phyloP scores from a whole-genome alignment of 2,113 vertebrate species.

The Megaceryle torquata region DNA sequence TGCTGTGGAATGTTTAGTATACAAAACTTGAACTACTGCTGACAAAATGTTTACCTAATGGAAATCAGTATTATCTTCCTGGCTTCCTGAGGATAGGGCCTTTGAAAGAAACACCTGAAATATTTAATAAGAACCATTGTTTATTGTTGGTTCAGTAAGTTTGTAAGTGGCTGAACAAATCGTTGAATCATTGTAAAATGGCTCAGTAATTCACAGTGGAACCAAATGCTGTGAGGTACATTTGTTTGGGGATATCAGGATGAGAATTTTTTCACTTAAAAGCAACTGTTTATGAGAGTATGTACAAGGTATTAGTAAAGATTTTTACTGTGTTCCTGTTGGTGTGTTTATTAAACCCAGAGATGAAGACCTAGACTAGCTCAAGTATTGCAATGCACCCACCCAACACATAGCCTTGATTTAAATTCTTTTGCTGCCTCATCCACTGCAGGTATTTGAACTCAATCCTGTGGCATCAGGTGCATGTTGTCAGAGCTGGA shows the following conservation, averaged over 20 bases:
- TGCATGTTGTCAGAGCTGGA: background rate
- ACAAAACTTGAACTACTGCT: constrained; percentile 61
- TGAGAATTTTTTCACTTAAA: background rate
- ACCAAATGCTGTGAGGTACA: background rate
- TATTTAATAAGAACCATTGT: background rate
- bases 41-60: constrained; percentile 39
- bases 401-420: background rate
- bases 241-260: background rate
- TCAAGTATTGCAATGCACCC: background rate
- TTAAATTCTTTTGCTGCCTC: background rate
- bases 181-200: background rate
- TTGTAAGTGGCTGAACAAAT: background rate
- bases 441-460: background rate
- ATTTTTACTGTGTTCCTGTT: background rate
- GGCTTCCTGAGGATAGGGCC: constrained; percentile 19
- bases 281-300: background rate
- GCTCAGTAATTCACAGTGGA: background rate
- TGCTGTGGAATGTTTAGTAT: constrained; percentile 8
- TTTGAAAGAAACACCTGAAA: background rate
- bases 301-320: background rate
- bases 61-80: constrained; percentile 51
- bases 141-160: background rate
- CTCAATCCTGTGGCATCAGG: background rate
- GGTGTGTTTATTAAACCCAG: background rate
- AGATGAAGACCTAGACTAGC: background rate